These are phyloP conservation scores for Augiades crinisus DNA, from an alignment of 2,888 invertebrate species.

Conservation along the genomic window DNA sequence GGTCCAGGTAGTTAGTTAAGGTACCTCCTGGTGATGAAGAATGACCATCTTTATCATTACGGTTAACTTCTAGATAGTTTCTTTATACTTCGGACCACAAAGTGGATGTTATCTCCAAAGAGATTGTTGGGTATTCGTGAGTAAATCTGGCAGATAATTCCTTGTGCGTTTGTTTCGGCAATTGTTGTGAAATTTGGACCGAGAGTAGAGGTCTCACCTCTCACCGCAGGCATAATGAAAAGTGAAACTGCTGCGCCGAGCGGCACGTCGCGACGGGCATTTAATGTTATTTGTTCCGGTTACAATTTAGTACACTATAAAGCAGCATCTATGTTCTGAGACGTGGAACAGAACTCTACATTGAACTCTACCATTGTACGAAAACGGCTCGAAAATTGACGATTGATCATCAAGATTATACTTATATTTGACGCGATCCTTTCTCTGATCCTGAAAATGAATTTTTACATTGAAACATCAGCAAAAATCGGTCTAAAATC, in stretches of 20 bases:
- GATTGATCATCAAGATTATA: neutral
- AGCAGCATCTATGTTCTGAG: slow-evolving; percentile 20
- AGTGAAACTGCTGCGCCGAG: slow-evolving; percentile 73
- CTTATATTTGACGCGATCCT: no score
- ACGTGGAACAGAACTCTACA: no score
- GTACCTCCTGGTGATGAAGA: no score
- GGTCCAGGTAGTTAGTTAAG: no score
- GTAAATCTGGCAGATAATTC: slow-evolving; percentile 30
- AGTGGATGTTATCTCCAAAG: slow-evolving; percentile 7
- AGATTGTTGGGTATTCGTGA: slow-evolving; percentile 16
- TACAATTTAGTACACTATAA: slow-evolving; percentile 53
- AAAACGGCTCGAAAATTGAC: neutral
- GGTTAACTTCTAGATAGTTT: no score
- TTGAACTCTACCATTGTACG: neutral
- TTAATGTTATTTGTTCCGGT: slow-evolving; percentile 72
- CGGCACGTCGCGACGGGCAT: slow-evolving; percentile 64
- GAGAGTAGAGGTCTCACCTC: slow-evolving; percentile 66
- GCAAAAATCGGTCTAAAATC: no score
- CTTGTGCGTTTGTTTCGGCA: slow-evolving; percentile 56
- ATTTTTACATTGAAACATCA: no score
- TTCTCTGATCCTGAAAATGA: no score
- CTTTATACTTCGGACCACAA: no score
- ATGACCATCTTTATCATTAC: no score
- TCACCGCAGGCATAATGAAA: slow-evolving; percentile 73
- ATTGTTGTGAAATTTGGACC: slow-evolving; percentile 75